These are phyloP conservation scores for Eurystomus gularis DNA, from an alignment of 2,113 vertebrate genomes.

Conservation along the genomic window DNA sequence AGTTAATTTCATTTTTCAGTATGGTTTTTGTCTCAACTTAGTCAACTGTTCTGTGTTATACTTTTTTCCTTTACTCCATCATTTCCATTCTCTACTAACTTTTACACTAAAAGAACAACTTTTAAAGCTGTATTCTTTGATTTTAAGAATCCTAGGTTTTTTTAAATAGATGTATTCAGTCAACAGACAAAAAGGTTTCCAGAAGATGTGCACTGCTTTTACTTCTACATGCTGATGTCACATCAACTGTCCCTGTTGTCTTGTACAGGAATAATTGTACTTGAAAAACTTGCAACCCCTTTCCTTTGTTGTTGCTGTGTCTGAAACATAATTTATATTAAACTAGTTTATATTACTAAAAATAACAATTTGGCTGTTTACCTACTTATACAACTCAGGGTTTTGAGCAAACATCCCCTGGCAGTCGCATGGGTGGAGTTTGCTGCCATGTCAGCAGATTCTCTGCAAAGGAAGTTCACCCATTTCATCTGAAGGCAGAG, in stretches of 20 bases:
- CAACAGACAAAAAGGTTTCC: conserved; percentile 26
- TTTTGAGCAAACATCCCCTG: not conserved
- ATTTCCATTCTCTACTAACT: conserved; percentile 72
- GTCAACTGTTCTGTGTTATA: conserved; percentile 69
- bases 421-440: not conserved
- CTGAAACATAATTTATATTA: not conserved
- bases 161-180: not conserved
- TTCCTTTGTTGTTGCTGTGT: conserved; percentile 29
- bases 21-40: conserved; percentile 71
- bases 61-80: conserved; percentile 66
- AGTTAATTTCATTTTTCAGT: conserved; percentile 74
- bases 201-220: conserved; percentile 54
- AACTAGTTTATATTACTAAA: not conserved
- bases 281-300: not conserved
- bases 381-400: not conserved
- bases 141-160: conserved; percentile 53
- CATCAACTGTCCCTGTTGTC: conserved; percentile 13
- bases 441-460: not conserved
- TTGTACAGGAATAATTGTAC: conserved; percentile 18
- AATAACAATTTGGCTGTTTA: not conserved
- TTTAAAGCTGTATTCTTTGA: conserved; percentile 79
- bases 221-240: conserved; percentile 31
- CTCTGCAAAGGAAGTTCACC: not conserved
- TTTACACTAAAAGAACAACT: conserved; percentile 67
- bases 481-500: not conserved